phyloP scores from a whole-genome alignment of 1,140 invertebrate genomes.

The Lepeophtheirus salmonis region DNA sequence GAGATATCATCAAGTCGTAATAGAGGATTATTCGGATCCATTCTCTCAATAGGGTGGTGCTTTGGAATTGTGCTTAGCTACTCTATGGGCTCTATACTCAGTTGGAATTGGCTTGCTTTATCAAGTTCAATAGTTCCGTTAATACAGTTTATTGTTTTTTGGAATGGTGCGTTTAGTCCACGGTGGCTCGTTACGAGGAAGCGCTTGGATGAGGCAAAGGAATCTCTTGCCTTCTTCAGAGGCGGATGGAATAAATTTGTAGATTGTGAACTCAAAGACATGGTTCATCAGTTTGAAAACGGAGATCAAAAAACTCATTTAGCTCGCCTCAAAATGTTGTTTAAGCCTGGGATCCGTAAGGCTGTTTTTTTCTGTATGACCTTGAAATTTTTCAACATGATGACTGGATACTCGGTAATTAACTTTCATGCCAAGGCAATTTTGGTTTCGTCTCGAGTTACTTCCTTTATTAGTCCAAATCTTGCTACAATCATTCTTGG shows the following conservation, averaged over 20 bases:
- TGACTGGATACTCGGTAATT: not conserved
- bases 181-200: not conserved
- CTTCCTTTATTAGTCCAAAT: not conserved
- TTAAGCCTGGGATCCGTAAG: not conserved
- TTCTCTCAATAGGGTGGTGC: not conserved
- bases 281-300: not conserved
- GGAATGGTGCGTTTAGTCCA: not conserved
- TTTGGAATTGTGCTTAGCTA: slow-evolving; percentile 7
- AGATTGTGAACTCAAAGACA: slow-evolving; percentile 4
- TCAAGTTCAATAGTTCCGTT: not conserved
- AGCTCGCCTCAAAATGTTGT: not conserved
- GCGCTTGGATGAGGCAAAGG: not conserved
- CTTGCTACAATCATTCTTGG: not conserved
- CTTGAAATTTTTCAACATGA: not conserved
- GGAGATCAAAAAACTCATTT: slow-evolving; percentile 2
- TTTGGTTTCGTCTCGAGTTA: not conserved
- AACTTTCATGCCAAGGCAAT: slow-evolving; percentile 1
- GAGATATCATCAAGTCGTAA: not conserved
- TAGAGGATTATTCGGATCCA: not conserved
- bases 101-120: slow-evolving; percentile 1
- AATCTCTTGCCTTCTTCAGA: not conserved
- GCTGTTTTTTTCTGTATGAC: not conserved
- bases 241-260: not conserved
- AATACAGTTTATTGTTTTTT: not conserved
- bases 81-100: not conserved